These are phyloP conservation scores for Coluber constrictor DNA, from an alignment of 2,797 vertebrate species.

Conservation along the genomic window DNA sequence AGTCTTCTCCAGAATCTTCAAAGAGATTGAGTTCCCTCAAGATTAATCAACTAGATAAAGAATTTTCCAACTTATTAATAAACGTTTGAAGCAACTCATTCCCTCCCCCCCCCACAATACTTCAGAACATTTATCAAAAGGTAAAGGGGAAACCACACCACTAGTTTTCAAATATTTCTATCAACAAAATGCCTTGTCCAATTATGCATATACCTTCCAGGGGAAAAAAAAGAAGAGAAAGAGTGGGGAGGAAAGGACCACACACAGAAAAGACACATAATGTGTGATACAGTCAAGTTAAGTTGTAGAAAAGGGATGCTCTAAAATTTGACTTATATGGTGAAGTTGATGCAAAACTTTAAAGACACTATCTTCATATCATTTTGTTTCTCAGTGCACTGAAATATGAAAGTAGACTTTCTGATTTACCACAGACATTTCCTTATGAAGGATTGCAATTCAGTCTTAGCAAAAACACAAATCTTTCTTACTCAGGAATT, in stretches of 20 bases:
- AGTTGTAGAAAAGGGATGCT: background rate
- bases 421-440: background rate
- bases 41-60: background rate
- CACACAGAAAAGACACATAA: background rate
- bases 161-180: background rate
- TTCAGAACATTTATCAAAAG: conserved; percentile 16
- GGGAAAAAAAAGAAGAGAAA: fast-evolving
- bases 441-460: conserved; percentile 1
- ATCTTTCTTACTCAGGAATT: background rate
- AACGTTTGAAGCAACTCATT: background rate
- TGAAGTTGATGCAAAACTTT: conserved; percentile 1
- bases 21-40: conserved; percentile 10
- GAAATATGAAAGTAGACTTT: background rate
- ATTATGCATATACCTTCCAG: background rate
- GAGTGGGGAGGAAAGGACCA: background rate
- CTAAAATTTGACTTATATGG: background rate
- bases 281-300: background rate
- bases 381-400: background rate
- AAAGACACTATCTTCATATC: background rate
- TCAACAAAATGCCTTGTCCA: background rate
- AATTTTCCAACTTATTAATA: background rate
- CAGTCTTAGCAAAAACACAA: conserved; percentile 3
- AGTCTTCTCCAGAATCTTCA: conserved; percentile 6
- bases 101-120: background rate
- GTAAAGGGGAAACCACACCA: background rate